These are phyloP conservation scores for Lasioglossum baleicum DNA, from an alignment of 1,140 invertebrate genomes.

Conservation along the genomic window DNA sequence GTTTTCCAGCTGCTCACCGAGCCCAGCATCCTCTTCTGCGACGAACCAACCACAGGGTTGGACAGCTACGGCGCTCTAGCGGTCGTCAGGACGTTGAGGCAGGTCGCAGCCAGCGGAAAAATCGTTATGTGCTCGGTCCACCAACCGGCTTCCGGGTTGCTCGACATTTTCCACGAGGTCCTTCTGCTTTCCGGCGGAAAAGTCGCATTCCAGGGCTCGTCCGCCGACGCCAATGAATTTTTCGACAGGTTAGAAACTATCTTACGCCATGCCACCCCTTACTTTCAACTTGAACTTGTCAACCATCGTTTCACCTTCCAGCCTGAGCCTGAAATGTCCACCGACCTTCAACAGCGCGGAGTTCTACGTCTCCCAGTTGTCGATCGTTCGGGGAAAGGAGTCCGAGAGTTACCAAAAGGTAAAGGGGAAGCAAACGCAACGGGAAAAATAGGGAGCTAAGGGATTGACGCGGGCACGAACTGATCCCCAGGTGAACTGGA, in stretches of 20 bases:
- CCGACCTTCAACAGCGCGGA: conserved; percentile 87
- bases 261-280: neutral
- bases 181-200: conserved; percentile 89
- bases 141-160: conserved; percentile 92
- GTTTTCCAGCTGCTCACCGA: conserved; percentile 84
- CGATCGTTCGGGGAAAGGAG: conserved; percentile 81
- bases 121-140: conserved; percentile 92
- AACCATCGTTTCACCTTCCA: conserved; percentile 63
- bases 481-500: conserved; percentile 63
- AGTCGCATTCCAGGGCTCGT: conserved; percentile 89
- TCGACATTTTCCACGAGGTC: conserved; percentile 90
- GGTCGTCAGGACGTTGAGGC: conserved; percentile 85
- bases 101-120: conserved; percentile 84
- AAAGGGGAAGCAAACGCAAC: neutral
- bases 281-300: too few species aligned
- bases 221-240: conserved; percentile 82
- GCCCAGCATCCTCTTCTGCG: conserved; percentile 89
- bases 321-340: conserved; percentile 83
- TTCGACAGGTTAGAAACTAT: conserved; percentile 81
- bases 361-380: conserved; percentile 85
- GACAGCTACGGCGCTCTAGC: conserved; percentile 90
- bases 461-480: neutral
- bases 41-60: conserved; percentile 91
- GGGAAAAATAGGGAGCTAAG: neutral
- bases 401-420: conserved; percentile 74